Conservation (phyloP, 1,140 invertebrate species). For the Drosophila jambulina region DNA sequence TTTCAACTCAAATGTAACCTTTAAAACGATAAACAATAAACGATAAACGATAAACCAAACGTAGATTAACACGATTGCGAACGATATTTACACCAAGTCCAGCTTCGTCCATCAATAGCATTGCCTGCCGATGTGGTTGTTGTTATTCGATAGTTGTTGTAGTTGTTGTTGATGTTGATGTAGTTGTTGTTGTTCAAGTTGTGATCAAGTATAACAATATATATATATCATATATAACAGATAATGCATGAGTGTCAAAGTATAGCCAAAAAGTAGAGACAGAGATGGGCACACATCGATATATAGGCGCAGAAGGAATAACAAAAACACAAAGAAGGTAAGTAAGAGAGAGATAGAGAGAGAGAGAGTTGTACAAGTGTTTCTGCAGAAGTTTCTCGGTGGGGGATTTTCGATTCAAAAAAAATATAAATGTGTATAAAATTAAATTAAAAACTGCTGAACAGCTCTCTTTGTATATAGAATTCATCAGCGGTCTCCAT, state of each 20-base stretch:
- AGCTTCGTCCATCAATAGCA: conserved; percentile 95
- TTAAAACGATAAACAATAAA: conserved; percentile 24
- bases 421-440: conserved; percentile 5
- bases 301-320: conserved; percentile 31
- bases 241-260: conserved; percentile 72
- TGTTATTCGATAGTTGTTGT: conserved; percentile 55
- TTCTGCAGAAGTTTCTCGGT: conserved; percentile 7
- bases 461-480: conserved; percentile 5
- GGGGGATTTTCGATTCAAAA: conserved; percentile 2
- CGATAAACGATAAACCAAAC: conserved; percentile 46
- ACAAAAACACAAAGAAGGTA: conserved; percentile 36
- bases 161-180: conserved; percentile 14
- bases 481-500: conserved; percentile 1
- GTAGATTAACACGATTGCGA: conserved; percentile 66
- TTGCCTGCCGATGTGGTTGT: conserved; percentile 88
- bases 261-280: conserved; percentile 54
- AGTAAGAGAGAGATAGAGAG: conserved; percentile 21
- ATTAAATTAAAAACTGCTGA: conserved; percentile 9
- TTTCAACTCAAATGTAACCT: conserved; percentile 34
- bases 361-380: conserved; percentile 46
- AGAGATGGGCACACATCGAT: conserved; percentile 47
- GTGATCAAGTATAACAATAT: conserved; percentile 66
- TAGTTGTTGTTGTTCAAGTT: conserved; percentile 67
- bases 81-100: conserved; percentile 93
- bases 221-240: conserved; percentile 59